Evolutionary conservation across 2,797 vertebrate species (phyloP).

Genomic region (Pangasius sanitwongsei): DNA sequence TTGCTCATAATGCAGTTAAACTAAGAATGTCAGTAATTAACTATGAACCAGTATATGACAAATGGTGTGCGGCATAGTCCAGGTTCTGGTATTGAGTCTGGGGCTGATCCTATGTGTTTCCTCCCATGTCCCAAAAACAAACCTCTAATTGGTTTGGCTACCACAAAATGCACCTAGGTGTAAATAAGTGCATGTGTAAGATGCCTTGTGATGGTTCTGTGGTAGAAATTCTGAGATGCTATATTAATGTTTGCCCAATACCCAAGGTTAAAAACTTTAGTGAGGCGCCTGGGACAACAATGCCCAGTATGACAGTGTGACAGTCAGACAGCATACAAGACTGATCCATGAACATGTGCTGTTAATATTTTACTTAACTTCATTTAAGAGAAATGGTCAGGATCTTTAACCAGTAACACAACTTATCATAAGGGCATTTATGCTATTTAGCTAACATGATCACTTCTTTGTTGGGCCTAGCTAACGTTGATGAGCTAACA

Average conservation of each 20-base stretch:
- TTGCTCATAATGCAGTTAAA: conserved; percentile 14
- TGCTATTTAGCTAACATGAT: background rate
- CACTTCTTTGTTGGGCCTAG: background rate
- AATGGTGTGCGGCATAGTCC: background rate
- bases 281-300: background rate
- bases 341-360: background rate
- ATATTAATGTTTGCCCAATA: no score
- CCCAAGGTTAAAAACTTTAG: background rate
- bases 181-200: background rate
- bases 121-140: background rate
- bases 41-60: background rate
- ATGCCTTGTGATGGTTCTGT: background rate
- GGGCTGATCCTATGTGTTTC: background rate
- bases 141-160: background rate
- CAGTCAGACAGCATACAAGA: background rate
- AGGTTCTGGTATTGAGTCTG: background rate
- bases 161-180: background rate
- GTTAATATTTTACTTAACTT: background rate
- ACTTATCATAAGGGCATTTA: background rate
- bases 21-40: background rate
- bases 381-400: background rate
- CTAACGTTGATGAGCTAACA: background rate
- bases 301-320: no score
- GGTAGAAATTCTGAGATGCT: background rate
- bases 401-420: background rate